phyloP scores from a whole-genome alignment of 2,888 invertebrate species.

The Caenorhabditis sinica region DNA sequence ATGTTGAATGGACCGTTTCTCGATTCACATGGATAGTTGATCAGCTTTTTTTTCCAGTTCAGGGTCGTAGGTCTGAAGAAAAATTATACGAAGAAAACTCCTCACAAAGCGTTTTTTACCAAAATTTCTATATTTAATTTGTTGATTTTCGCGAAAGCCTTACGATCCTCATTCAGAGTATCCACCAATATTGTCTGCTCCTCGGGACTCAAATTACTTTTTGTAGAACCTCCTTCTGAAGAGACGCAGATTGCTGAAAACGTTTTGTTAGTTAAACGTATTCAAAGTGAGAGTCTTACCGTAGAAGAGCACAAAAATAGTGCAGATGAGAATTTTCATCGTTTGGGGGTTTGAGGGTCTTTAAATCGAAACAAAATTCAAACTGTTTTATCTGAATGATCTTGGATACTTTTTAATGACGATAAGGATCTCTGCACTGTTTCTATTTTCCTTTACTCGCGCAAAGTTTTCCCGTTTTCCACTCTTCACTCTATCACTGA shows the following conservation, averaged over 20 bases:
- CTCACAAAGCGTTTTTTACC: neutral
- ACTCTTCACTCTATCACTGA: too few species aligned
- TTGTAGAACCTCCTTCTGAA: neutral
- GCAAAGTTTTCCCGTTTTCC: too few species aligned
- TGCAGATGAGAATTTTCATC: neutral
- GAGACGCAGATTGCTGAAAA: neutral
- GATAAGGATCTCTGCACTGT: too few species aligned
- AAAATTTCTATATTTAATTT: neutral
- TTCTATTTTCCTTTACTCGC: too few species aligned
- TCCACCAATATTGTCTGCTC: neutral
- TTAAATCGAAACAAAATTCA: too few species aligned
- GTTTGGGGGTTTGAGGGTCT: too few species aligned
- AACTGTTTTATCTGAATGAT: too few species aligned
- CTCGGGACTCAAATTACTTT: neutral
- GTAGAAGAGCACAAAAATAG: neutral
- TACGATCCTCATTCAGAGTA: neutral
- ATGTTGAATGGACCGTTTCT: neutral
- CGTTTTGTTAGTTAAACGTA: neutral
- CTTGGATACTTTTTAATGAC: too few species aligned
- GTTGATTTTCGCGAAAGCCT: neutral
- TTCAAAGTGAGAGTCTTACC: neutral
- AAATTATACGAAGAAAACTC: neutral
- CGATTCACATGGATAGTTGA: neutral
- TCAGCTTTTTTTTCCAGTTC: neutral
- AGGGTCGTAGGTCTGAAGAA: neutral